These are phyloP conservation scores for Peromyscus polionotus DNA, from an alignment of 2,113 vertebrate species.

Conservation along the genomic window DNA sequence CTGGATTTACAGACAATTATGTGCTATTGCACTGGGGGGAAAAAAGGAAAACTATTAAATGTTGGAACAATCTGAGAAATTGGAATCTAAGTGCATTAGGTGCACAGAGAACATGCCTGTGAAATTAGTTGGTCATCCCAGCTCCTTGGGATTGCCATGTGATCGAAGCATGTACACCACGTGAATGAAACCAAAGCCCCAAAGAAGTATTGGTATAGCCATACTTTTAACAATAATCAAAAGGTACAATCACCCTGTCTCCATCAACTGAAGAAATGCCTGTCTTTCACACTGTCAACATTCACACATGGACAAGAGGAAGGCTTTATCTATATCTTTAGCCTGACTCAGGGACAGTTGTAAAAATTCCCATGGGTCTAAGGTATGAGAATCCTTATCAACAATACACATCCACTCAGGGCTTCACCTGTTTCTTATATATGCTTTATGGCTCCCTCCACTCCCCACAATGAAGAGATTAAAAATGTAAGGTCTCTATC, in stretches of 20 bases:
- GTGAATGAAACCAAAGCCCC: too few species aligned
- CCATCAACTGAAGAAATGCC: background rate
- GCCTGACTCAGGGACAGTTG: accelerated
- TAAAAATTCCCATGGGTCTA: background rate
- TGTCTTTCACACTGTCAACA: background rate
- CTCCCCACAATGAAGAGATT: background rate
- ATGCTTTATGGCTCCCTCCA: background rate
- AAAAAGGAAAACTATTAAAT: background rate
- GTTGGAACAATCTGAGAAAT: background rate
- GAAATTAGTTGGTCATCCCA: background rate
- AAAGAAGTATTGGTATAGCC: background rate
- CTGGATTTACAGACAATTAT: background rate
- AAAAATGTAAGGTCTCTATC: background rate
- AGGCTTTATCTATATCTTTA: background rate
- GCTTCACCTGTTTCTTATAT: background rate
- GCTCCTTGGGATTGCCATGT: background rate
- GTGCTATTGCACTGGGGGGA: background rate
- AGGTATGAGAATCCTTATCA: background rate
- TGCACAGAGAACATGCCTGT: background rate
- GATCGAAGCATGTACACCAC: background rate
- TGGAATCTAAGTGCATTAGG: background rate
- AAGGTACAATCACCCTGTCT: background rate
- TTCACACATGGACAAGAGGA: background rate
- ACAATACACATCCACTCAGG: background rate
- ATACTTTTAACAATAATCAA: background rate